Conservation (phyloP, 2,113 vertebrate species). For the Poeciliopsis prolifica region DNA sequence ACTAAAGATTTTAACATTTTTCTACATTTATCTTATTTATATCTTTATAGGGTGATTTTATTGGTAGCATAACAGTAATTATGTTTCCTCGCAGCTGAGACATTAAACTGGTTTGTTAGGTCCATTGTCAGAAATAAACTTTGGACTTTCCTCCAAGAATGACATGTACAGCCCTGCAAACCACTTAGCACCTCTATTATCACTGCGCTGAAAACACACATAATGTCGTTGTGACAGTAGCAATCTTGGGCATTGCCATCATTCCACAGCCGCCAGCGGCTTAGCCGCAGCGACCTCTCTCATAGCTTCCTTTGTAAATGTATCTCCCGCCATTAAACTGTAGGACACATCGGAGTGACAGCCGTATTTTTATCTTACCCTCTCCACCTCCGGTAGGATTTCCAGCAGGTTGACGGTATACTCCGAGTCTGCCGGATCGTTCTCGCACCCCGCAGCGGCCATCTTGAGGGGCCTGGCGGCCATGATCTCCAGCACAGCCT, state of each 20-base stretch:
- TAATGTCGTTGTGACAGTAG: slow-evolving; percentile 15
- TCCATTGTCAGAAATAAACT: not conserved
- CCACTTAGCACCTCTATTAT: slow-evolving; percentile 7
- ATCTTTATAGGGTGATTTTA: too few relatives aligned
- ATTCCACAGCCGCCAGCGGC: slow-evolving; percentile 29
- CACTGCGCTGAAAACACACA: slow-evolving; percentile 4
- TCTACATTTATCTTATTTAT: too few relatives aligned
- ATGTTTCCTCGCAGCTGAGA: too few relatives aligned
- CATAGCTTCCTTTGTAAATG: not conserved
- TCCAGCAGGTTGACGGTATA: slow-evolving; percentile 87
- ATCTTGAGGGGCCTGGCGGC: slow-evolving; percentile 88
- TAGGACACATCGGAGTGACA: not conserved
- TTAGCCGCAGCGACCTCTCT: slow-evolving; percentile 28
- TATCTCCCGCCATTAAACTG: too few relatives aligned
- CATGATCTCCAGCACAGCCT: slow-evolving; percentile 92
- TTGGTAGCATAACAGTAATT: too few relatives aligned
- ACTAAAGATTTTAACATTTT: too few relatives aligned
- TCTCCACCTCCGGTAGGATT: slow-evolving; percentile 90
- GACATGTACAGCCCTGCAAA: not conserved
- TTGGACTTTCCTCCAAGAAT: not conserved
- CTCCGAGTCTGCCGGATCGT: slow-evolving; percentile 85
- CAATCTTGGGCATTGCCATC: slow-evolving; percentile 13
- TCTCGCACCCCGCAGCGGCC: slow-evolving; percentile 86
- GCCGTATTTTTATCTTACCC: slow-evolving; percentile 76
- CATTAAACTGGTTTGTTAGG: not conserved